Evolutionary conservation across 2,888 invertebrate genomes (phyloP).

Genomic region (Parelbella ahira): DNA sequence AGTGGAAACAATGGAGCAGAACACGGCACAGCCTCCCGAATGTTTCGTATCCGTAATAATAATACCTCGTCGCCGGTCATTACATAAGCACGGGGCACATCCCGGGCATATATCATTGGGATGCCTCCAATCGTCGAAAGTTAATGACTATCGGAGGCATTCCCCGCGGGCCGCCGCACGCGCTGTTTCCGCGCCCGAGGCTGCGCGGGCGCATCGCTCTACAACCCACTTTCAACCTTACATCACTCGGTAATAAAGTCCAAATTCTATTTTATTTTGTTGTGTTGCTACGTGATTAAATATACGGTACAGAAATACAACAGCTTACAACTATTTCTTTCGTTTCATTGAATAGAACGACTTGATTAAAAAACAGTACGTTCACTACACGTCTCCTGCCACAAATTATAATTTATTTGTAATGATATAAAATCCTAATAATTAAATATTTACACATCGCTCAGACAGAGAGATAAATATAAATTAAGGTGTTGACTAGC

Average conservation of each 20-base stretch:
- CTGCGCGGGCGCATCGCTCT: slow-evolving; percentile 27
- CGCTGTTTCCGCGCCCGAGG: slow-evolving; percentile 43
- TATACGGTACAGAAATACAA: slow-evolving; percentile 7
- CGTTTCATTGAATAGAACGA: slow-evolving; percentile 1
- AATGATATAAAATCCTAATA: too few relatives aligned
- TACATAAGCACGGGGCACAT: slow-evolving; percentile 67
- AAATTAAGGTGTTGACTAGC: too few relatives aligned
- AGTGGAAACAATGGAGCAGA: slow-evolving; percentile 15
- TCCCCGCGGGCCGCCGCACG: slow-evolving; percentile 52
- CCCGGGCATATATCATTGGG: slow-evolving; percentile 64
- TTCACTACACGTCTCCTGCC: too few relatives aligned
- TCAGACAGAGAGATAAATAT: too few relatives aligned
- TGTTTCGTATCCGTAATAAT: slow-evolving; percentile 31
- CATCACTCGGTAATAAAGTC: slow-evolving; percentile 14
- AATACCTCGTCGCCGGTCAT: slow-evolving; percentile 46
- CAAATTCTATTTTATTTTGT: slow-evolving; percentile 3
- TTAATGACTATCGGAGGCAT: slow-evolving; percentile 73
- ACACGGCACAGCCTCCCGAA: slow-evolving; percentile 23
- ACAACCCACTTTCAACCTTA: slow-evolving; percentile 30
- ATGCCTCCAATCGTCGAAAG: slow-evolving; percentile 62
- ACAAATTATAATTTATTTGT: too few relatives aligned
- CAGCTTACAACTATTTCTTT: neutral
- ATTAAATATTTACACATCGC: too few relatives aligned
- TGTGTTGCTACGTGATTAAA: slow-evolving; percentile 6
- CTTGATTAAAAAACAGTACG: too few relatives aligned